Evolutionary conservation across 92 coral and sea anemone genomes (phyloP).

Genomic region (Parazoanthus swiftii): DNA sequence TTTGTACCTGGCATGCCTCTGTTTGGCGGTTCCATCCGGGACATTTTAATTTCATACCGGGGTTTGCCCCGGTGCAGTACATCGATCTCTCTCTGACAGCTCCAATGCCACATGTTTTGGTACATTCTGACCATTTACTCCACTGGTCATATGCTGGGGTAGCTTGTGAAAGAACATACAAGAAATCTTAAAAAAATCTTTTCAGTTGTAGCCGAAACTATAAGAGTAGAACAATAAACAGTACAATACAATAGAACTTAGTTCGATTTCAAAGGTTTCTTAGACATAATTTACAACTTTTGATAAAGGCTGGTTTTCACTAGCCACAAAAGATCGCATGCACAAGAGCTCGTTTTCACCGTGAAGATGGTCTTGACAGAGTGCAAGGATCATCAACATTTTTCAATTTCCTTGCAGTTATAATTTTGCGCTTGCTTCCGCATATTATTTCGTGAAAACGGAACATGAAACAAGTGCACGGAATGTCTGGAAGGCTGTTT

Average conservation of each 20-base stretch:
- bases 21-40: slow-evolving; percentile 34
- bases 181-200: background rate
- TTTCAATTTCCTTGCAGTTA: no score
- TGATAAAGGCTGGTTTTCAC: no score
- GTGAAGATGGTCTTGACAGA: no score
- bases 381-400: no score
- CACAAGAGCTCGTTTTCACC: no score
- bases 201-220: background rate
- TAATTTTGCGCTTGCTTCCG: no score
- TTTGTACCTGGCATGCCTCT: background rate
- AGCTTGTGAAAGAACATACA: background rate
- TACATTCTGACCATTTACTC: slow-evolving; percentile 20
- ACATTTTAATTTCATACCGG: background rate
- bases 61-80: background rate
- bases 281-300: no score
- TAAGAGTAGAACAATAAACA: background rate
- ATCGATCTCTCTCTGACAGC: slow-evolving; percentile 10
- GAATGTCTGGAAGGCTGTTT: no score
- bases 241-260: background rate
- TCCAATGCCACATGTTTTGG: slow-evolving; percentile 26
- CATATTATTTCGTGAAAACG: no score
- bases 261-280: no score
- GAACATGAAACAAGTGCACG: no score
- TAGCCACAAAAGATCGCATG: no score
- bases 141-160: background rate